Base-by-base conservation (phyloP, 1,140 invertebrate genomes). In the Aplysia californica region DNA sequence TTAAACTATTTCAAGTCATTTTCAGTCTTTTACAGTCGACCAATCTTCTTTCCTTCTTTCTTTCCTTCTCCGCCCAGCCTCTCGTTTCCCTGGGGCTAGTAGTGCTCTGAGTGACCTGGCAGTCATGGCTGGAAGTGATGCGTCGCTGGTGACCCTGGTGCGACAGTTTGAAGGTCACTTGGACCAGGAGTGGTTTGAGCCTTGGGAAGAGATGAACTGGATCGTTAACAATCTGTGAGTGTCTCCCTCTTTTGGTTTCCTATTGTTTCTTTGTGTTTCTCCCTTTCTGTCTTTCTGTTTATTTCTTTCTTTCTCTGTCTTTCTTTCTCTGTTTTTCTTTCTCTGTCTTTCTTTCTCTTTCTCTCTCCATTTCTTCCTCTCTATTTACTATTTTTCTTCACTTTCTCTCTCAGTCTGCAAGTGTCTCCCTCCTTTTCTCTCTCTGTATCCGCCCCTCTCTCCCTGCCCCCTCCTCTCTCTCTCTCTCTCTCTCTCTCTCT, bases 141-240 rank as follows among this genome's bases (percentile, higher is more conserved):
- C 75, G 38, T 50, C 82, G 15, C 79, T 89, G 35, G 79, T 78
- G 44, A 67, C 72, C 35, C 71, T 89, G 36, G 82, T 89, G 4
- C 61, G 70, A 38, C 67, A 80, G 29, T 91, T 86, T 85, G 87
- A 90, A 69, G 78, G 85, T 6, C 87, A 90, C 78, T 84, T 89
- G 38, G 81, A 79, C 31, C 84, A 88, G 74, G 89, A 90, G 78
- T 91, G 90, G 90, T 90, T 86, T 82, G 88, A 90, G 79, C 85
- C 88, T 5, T 91, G 90, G 90, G 83, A 87, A n/a, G 83, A 84
- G 29, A 83, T 90, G 50, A 88, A 89, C 78, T 90, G 88, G 87
- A 79, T 89, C 61, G 83, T 86, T 0, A 87, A 88, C 79, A 85
- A 87, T 76, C 75, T 90, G 89, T 90, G 82, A 89, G 88, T 87